Conservation (phyloP, 2,797 vertebrate species). For the Hipposideros larvatus region DNA sequence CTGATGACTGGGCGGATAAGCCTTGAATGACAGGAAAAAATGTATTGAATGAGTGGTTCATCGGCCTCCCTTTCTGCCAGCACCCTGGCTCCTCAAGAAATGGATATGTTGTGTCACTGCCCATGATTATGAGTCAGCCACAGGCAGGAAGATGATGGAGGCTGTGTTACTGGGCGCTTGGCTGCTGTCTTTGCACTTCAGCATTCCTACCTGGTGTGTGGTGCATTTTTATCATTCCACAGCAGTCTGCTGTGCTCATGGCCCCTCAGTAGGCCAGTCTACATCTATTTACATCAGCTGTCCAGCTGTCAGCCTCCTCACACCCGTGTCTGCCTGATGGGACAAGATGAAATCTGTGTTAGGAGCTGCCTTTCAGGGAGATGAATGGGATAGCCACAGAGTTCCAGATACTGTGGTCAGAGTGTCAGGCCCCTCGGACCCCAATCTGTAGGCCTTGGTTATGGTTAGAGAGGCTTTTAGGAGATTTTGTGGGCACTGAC, state of each 20-base stretch:
- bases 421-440: neutral
- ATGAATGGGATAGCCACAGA: neutral
- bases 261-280: neutral
- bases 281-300: constrained; percentile 64
- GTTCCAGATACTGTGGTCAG: constrained; percentile 26
- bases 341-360: neutral
- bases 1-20: constrained; percentile 37
- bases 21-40: constrained; percentile 40
- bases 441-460: neutral
- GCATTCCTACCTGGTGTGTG: constrained; percentile 83
- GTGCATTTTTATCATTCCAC: constrained; percentile 86
- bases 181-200: constrained; percentile 31
- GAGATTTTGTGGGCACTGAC: constrained; percentile 36
- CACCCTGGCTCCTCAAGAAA: neutral
- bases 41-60: constrained; percentile 18
- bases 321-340: constrained; percentile 38
- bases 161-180: neutral
- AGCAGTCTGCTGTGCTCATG: constrained; percentile 48
- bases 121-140: neutral
- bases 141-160: neutral
- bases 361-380: neutral
- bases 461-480: constrained; percentile 38
- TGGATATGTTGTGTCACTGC: neutral
- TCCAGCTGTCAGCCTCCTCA: constrained; percentile 65
- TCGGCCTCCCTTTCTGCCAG: constrained; percentile 27